Evolutionary conservation across 2,888 invertebrate species (phyloP), one percentile per base, ranked within the genome.

Genomic region (Meteorus colon): DNA sequence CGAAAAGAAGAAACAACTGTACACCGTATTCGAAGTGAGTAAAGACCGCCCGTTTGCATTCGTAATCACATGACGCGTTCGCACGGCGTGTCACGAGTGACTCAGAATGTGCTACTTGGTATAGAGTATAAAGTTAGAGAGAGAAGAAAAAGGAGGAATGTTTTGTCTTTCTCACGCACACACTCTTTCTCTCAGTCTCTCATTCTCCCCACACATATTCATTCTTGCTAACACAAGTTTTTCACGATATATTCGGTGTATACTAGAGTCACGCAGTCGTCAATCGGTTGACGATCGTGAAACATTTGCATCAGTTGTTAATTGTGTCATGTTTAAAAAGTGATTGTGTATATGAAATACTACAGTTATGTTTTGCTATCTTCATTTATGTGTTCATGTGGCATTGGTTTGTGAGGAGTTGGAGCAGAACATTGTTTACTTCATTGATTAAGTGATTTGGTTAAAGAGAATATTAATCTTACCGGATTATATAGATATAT

Each of bases 61-160:
- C 74, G 80, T 83, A 83, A 83, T 82, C 79, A 79, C 76, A 81
- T 82, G 82, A 83, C 82, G 81, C 81, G 80, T 78, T 80, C 77
- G 75, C 79, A 77, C 81, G 80, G 60, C 79, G 78, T 81, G 83
- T 82, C 81, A 82, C 81, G 80, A 80, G 82, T 84, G 84, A 83
- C 81, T 83, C 84, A 84, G 75, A 70, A 66, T 77, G 59, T 60
- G 37, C 41, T 66, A 76, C 65, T 60, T 70, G 59, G 60, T 66
- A 66, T 45, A 24, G 5, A 66, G 19, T 51, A 73, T 74, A 75
- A 63, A 73, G 75, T 70, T 68, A 74, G 68, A 48, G 27, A 55
- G 55, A 31, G 48, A 31, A 19, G 34, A 72, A 63, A 73, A 77
- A 67, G 74, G 74, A 77, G 79, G 78, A 77, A 80, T 79, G 77